A percentile compares a stretch with the other conserved stretches of the same genome.
These are phyloP conservation scores for Trogon melanurus DNA, from an alignment of 2,113 vertebrate genomes.

Conservation along the genomic window DNA sequence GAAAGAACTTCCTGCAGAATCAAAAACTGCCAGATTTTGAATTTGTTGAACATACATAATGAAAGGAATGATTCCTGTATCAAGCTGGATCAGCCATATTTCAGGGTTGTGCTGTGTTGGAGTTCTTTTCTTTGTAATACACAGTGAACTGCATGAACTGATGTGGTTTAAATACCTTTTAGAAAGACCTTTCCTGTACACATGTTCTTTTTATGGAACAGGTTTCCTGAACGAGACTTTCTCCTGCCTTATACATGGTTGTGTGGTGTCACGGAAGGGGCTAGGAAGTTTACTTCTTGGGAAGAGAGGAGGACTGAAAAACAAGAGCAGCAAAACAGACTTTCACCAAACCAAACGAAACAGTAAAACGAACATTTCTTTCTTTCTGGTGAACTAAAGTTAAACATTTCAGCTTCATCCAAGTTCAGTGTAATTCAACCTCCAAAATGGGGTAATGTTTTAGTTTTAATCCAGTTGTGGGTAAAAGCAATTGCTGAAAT, in stretches of 20 bases:
- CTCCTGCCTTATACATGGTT: background rate
- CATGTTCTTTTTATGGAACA: background rate
- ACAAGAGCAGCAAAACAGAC: background rate
- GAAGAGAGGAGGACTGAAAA: background rate
- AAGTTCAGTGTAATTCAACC: background rate
- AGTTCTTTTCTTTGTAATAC: background rate
- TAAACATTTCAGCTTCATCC: background rate
- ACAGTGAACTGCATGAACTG: background rate
- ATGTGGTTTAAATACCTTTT: background rate
- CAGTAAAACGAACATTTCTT: background rate
- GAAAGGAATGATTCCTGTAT: background rate
- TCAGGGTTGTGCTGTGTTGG: background rate
- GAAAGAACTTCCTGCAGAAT: background rate
- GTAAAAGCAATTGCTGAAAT: background rate
- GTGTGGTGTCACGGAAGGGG: background rate
- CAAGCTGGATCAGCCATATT: background rate
- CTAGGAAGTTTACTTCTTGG: background rate
- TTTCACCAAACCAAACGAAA: background rate
- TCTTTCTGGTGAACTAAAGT: background rate
- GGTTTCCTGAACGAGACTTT: background rate
- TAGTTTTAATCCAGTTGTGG: background rate
- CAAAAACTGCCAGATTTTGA: background rate
- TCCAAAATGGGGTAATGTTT: background rate
- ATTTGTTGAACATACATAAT: background rate
- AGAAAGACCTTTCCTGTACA: background rate